Percentiles rank a stretch among this genome's conserved stretches.
Evolutionary conservation across 2,113 vertebrate species (phyloP).

Genomic region (Leuciscus idus): DNA sequence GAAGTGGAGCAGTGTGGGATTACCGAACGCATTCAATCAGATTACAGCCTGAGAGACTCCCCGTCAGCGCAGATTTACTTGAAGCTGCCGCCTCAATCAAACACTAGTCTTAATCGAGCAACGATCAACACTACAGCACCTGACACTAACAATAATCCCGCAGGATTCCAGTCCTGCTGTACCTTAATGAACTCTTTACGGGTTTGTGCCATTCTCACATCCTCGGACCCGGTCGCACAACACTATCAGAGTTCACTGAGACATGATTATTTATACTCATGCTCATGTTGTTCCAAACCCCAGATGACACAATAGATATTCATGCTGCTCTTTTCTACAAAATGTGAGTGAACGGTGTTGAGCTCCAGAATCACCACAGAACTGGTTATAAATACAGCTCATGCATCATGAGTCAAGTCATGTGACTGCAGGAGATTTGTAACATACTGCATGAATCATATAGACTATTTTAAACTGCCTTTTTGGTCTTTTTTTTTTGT

Average conservation of each 20-base stretch:
- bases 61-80: background rate
- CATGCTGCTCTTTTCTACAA: background rate
- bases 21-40: slow-evolving; percentile 13
- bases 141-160: background rate
- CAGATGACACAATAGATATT: background rate
- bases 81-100: slow-evolving; percentile 21
- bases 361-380: background rate
- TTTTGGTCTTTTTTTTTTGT: background rate
- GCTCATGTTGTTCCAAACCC: background rate
- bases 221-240: background rate
- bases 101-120: slow-evolving; percentile 15
- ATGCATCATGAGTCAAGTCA: background rate
- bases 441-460: background rate
- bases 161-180: background rate
- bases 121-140: slow-evolving; percentile 19
- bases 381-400: background rate
- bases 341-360: background rate
- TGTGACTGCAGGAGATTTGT: background rate
- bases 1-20: slow-evolving; percentile 1
- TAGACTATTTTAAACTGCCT: background rate
- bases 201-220: slow-evolving; percentile 13
- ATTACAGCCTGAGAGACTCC: background rate
- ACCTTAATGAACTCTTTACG: background rate
- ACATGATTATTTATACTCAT: background rate
- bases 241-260: background rate